phyloP scores from a whole-genome alignment of 1,140 invertebrate genomes.

The Pachypeltis micranthus region DNA sequence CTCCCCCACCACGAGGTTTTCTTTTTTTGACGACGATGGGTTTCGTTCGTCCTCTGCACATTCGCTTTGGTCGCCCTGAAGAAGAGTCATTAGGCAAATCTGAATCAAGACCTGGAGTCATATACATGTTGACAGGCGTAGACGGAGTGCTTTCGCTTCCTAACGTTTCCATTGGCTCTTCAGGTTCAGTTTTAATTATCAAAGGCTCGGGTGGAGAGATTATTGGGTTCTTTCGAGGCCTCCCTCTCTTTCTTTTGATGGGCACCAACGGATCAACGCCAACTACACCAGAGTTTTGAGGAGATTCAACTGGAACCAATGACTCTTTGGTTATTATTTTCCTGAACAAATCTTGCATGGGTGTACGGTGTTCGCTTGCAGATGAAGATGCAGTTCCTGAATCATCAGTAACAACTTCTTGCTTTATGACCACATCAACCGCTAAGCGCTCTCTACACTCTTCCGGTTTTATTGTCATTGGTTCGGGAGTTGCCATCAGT shows the following conservation, averaged over 20 bases:
- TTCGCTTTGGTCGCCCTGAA: slow-evolving; percentile 16
- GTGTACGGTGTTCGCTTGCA: not conserved
- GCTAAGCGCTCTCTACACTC: too few species aligned
- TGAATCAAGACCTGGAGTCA: slow-evolving; percentile 4
- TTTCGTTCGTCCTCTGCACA: slow-evolving; percentile 21
- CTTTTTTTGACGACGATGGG: slow-evolving; percentile 21
- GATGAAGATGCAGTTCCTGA: not conserved
- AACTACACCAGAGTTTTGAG: too few species aligned
- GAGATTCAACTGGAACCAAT: too few species aligned
- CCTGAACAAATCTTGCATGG: not conserved
- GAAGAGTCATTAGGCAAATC: slow-evolving; percentile 8
- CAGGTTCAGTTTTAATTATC: too few species aligned
- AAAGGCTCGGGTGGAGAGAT: not conserved
- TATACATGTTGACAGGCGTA: slow-evolving; percentile 16
- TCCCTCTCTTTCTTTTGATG: slow-evolving; percentile 15
- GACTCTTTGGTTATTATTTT: not conserved
- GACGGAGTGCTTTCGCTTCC: slow-evolving; percentile 4
- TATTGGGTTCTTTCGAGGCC: slow-evolving; percentile 7
- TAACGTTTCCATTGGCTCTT: slow-evolving; percentile 7
- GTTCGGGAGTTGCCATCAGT: too few species aligned
- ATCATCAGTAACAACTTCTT: not conserved
- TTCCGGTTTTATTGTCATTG: too few species aligned
- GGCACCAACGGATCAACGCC: too few species aligned
- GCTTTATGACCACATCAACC: not conserved
- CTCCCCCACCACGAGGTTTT: slow-evolving; percentile 20